Percentiles rank a stretch among this genome's conserved stretches.
Evolutionary conservation across 1,140 invertebrate genomes (phyloP).

Genomic region (Mercenaria mercenaria): DNA sequence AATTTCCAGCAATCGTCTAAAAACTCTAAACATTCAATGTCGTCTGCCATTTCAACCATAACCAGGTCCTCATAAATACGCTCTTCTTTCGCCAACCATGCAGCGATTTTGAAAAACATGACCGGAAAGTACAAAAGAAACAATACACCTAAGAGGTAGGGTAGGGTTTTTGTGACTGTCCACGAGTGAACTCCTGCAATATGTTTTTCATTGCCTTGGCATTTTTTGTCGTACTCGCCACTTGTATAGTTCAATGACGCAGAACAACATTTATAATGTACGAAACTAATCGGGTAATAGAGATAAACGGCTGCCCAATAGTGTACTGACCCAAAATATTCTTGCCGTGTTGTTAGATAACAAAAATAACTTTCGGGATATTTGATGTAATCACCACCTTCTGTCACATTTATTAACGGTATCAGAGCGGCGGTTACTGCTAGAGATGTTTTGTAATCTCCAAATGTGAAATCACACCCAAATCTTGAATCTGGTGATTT

Average conservation of each 20-base stretch:
- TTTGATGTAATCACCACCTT: background rate
- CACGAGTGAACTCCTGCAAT: background rate
- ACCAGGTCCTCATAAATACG: background rate
- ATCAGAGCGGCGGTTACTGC: background rate
- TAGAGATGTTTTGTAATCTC: background rate
- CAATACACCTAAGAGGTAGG: background rate
- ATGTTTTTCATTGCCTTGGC: background rate
- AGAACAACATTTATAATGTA: slow-evolving; percentile 20
- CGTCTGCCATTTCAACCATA: background rate
- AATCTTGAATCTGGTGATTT: background rate
- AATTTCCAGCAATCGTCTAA: background rate
- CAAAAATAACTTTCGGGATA: slow-evolving; percentile 43
- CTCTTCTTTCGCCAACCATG: slow-evolving; percentile 2
- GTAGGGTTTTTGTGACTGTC: background rate
- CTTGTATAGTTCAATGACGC: background rate
- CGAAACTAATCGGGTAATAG: background rate
- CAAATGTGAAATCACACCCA: slow-evolving; percentile 5
- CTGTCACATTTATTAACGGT: background rate
- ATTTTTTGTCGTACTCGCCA: background rate
- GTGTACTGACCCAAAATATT: background rate
- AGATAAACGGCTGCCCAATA: slow-evolving; percentile 37
- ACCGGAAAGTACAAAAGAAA: slow-evolving; percentile 14
- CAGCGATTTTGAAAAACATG: background rate
- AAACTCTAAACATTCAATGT: background rate
- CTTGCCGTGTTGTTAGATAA: background rate